These are phyloP conservation scores for Forbesichthys agassizii DNA, from an alignment of 2,113 vertebrate genomes.

Conservation along the genomic window DNA sequence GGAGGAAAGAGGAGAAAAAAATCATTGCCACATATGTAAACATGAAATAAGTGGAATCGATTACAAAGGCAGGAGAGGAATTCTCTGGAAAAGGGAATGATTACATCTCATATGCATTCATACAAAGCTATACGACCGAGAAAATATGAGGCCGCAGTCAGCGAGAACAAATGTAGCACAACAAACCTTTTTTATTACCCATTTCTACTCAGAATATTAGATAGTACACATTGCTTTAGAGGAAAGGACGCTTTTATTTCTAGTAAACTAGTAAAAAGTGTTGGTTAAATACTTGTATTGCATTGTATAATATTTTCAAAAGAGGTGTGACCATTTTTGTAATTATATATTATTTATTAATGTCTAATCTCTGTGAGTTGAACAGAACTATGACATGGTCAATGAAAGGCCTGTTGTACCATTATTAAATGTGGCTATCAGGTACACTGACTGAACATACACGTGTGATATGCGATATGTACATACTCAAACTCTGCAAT, in stretches of 20 bases:
- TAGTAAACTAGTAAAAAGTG: not conserved
- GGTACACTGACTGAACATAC: conserved; percentile 26
- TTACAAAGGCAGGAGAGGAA: not conserved
- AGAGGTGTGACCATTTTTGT: not conserved
- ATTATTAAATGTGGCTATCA: conserved; percentile 28
- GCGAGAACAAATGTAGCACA: not conserved
- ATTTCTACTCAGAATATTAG: no score
- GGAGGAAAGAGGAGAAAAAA: conserved; percentile 13
- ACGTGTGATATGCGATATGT: not conserved
- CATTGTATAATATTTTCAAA: not conserved
- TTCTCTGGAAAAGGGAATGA: conserved; percentile 10
- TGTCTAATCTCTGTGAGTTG: no score
- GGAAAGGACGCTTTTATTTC: not conserved
- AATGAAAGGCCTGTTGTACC: conserved; percentile 12
- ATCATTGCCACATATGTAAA: conserved; percentile 16
- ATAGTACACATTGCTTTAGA: no score
- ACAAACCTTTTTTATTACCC: not conserved
- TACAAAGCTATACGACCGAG: not conserved
- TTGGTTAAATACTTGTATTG: not conserved
- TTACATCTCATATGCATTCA: not conserved
- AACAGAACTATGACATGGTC: not conserved
- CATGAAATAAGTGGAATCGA: conserved; percentile 5
- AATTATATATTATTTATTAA: not conserved
- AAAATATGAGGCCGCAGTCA: conserved; percentile 3
- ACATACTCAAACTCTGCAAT: no score